Evolutionary conservation across 2,888 invertebrate species (phyloP), one percentile per base, ranked within the genome.

Genomic region (Drosophila longiperda): DNA sequence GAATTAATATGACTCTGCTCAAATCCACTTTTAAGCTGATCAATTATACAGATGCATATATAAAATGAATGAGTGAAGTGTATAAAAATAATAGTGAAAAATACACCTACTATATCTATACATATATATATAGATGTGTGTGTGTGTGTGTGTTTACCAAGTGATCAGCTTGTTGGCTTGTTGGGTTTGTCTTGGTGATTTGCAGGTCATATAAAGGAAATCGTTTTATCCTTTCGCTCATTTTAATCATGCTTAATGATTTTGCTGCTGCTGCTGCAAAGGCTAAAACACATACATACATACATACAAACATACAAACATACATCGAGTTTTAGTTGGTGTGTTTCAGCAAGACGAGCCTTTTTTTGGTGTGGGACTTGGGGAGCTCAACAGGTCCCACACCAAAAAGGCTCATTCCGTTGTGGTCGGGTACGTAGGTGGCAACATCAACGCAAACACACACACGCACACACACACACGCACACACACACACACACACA

Each of bases 141-240:
- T 29, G 29, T 29, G 29, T 29, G 29, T 29, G 29, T 29, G 29
- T 29, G 29, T 29, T 6, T 59, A 59, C 26, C 23, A 40, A 45
- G 20, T 48, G 45, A 36, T 8, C 23, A 26, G 26, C 20, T 26
- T 23, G 5, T n/a, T 12, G 59, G 17, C 42, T 42, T 42, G 11
- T 2, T 52, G 20, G 40, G 58, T 60, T 60, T 48, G 50, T 48
- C 11, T 34, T 32, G 20, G 63, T 11, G 49, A 71, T 36, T 36
- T 57, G 52, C 20, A 42, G 65, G 70, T 73, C 66, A 76, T 71
- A 64, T 64, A 63, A 69, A 53, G 57, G 62, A 82, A 78, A 80
- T 73, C 77, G 75, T 70, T 86, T 89, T 78, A 86, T 83, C 82
- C 81, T 83, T 83, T 86, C 76, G 81, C 75, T 73, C 75, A 78